Evolutionary conservation across 1,140 invertebrate species (phyloP).

Genomic region (Sitophilus oryzae): DNA sequence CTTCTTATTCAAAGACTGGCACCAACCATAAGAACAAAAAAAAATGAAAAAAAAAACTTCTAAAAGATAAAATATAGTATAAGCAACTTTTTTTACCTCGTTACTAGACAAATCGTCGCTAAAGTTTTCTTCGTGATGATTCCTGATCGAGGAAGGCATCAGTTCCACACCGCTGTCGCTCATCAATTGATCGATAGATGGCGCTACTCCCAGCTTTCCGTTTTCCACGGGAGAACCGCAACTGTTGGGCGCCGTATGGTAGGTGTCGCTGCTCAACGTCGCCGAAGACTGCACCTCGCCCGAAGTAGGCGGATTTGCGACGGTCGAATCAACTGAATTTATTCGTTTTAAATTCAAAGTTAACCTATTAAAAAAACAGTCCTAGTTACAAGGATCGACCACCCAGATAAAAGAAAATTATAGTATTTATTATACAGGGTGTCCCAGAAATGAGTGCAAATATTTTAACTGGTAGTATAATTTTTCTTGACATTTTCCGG

Average conservation of each 20-base stretch:
- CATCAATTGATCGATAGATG: slow-evolving; percentile 40
- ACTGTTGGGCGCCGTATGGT: slow-evolving; percentile 62
- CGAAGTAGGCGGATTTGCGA: slow-evolving; percentile 22
- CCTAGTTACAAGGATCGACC: no score
- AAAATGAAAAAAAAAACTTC: no score
- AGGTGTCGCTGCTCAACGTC: slow-evolving; percentile 58
- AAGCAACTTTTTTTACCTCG: slow-evolving; percentile 37
- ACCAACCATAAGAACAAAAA: no score
- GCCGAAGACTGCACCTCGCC: slow-evolving; percentile 10
- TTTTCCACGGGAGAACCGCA: slow-evolving; percentile 38
- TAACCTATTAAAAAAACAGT: slow-evolving; percentile 37
- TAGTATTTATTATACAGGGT: no score
- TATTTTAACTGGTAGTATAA: no score
- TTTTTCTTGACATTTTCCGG: no score
- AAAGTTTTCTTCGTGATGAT: slow-evolving; percentile 31
- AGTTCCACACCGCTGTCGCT: slow-evolving; percentile 50
- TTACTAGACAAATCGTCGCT: slow-evolving; percentile 39
- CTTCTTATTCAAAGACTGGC: no score
- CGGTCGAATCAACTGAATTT: slow-evolving; percentile 35
- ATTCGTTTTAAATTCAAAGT: slow-evolving; percentile 43
- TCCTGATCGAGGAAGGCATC: slow-evolving; percentile 18
- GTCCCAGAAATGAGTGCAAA: no score
- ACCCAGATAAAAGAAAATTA: no score
- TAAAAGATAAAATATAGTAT: no score
- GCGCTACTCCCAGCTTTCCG: slow-evolving; percentile 3